These are phyloP conservation scores for Tamandua tetradactyla DNA, from an alignment of 2,797 vertebrate genomes.

Conservation along the genomic window DNA sequence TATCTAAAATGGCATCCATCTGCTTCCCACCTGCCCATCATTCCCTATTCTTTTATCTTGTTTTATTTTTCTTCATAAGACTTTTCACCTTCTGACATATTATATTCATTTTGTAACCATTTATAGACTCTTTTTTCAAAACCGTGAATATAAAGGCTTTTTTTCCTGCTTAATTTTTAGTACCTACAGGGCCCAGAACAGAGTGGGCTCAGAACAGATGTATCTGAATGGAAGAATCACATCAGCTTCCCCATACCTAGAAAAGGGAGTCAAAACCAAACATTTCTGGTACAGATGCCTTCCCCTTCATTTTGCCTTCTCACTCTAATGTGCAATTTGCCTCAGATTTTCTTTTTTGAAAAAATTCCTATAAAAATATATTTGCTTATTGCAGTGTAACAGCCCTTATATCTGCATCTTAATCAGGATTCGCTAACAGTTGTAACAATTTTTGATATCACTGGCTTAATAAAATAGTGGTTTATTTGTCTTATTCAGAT, in stretches of 20 bases:
- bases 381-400: background rate
- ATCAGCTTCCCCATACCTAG: background rate
- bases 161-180: background rate
- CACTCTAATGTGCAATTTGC: background rate
- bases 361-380: background rate
- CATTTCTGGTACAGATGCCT: background rate
- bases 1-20: background rate
- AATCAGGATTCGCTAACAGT: background rate
- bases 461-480: background rate
- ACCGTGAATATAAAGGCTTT: background rate
- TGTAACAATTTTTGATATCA: too few species aligned
- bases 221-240: background rate
- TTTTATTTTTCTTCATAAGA: background rate
- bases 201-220: background rate
- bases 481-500: background rate
- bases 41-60: background rate
- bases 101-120: background rate
- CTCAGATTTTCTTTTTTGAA: background rate
- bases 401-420: background rate
- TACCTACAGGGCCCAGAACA: background rate
- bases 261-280: background rate
- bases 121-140: background rate
- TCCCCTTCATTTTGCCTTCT: background rate
- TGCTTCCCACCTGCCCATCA: background rate
- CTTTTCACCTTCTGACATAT: background rate